Conservation (phyloP, 2,888 invertebrate genomes). For the Tinea pellionella region DNA sequence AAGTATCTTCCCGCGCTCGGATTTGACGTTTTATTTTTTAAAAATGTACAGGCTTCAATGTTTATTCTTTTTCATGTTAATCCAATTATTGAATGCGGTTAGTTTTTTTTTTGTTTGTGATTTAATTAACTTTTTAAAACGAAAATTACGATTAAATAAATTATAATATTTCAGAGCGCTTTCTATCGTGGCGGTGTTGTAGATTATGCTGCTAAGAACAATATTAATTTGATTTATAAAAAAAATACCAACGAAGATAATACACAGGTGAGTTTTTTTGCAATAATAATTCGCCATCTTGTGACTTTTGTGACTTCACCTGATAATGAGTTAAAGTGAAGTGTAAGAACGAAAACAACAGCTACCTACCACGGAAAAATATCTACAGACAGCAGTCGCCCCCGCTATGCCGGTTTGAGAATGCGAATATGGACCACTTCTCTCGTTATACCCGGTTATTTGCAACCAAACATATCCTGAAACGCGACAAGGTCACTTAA, state of each 20-base stretch:
- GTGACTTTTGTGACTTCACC: too few relatives aligned
- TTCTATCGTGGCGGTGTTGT: background rate
- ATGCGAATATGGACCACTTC: too few relatives aligned
- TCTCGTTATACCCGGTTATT: too few relatives aligned
- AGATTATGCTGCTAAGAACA: background rate
- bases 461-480: too few relatives aligned
- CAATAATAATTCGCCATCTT: too few relatives aligned
- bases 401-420: too few relatives aligned
- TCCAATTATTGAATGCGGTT: background rate
- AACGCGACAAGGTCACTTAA: too few relatives aligned
- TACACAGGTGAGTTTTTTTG: background rate
- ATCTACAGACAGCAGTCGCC: too few relatives aligned
- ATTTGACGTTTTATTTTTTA: background rate
- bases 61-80: background rate
- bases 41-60: background rate
- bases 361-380: too few relatives aligned
- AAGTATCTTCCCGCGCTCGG: background rate
- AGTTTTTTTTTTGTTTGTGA: background rate
- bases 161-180: slow-evolving; percentile 9
- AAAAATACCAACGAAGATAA: background rate
- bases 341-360: too few relatives aligned
- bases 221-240: background rate
- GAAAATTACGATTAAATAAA: background rate
- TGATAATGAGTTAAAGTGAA: too few relatives aligned
- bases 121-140: background rate